Evolutionary conservation across 2,888 invertebrate species (phyloP), one percentile per base, ranked within the genome.

Genomic region (Zootermopsis nevadensis): DNA sequence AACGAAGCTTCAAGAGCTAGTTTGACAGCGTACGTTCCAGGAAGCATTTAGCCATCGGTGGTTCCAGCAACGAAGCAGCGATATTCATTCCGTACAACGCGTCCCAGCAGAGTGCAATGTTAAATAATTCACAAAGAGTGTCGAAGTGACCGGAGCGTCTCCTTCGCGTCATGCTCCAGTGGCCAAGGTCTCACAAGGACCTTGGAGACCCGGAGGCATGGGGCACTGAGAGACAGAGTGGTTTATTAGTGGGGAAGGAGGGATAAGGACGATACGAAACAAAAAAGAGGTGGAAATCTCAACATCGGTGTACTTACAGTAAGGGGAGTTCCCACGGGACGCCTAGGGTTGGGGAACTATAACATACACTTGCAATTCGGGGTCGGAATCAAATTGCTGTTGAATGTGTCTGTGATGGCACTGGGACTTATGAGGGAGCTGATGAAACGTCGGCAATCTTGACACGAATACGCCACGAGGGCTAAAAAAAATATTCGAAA

Each of bases 111-210:
- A 82, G 82, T 82, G 77, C 82, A 66, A 33, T 82, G 82, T 31
- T 81, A 81, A 81, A 81, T 81, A 81, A 81, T 81, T 81, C 82
- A 83, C 77, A 82, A 74, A 74, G 77, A 42, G 19, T 42, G 42
- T 10, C 27, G 48, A 22, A 77, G 53, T 77, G 77, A 77, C 60
- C 74, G 77, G 66, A 38, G 66, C 77, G 83, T 74, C 48, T 74
- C 77, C 48, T 74, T 76, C 27, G 38, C 77, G 83, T 66, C 48
- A 81, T 69, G 83, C 60, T 83, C 69, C 83, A 60, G 53, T 53
- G 83, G 74, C 81, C 83, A 83, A 83, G 83, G 83, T n/a, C 76
- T 81, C 83, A 77, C 81, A 80, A 76, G 83, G 81, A 81, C 83
- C 79, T 80, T 80, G 80, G 79, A 69, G 66, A 53, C 83, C 53